phyloP scores from a whole-genome alignment of 2,113 vertebrate genomes.

The Phocoena phocoena region DNA sequence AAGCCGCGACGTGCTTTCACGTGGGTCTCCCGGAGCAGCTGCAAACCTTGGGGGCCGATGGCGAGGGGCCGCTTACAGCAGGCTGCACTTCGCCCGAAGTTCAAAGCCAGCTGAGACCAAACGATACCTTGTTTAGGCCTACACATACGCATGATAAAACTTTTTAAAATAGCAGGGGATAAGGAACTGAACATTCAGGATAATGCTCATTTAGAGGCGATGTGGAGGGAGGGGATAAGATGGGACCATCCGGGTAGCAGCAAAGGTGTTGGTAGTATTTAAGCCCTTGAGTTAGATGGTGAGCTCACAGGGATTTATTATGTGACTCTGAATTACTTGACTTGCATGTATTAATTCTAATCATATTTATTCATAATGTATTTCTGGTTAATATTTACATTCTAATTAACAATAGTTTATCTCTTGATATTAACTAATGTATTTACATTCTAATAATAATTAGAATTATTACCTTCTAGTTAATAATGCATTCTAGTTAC shows the following conservation, averaged over 20 bases:
- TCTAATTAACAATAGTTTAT: not conserved
- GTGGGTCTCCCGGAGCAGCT: not conserved
- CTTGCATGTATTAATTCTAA: constrained; percentile 6
- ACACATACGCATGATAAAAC: not conserved
- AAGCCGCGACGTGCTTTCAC: not conserved
- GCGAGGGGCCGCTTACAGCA: not conserved
- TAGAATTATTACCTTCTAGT: not conserved
- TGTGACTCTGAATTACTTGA: not conserved
- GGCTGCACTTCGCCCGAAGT: not conserved
- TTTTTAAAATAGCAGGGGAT: not conserved
- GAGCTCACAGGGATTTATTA: not conserved
- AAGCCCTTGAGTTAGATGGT: not conserved
- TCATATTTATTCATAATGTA: not conserved
- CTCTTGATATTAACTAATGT: not conserved
- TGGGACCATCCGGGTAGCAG: not conserved
- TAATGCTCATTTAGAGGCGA: not conserved
- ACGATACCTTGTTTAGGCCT: not conserved
- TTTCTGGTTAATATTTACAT: constrained; percentile 24
- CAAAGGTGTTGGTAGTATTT: not conserved
- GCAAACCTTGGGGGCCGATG: accelerated
- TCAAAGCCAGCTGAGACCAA: not conserved
- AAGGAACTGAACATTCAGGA: not conserved
- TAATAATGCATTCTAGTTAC: not conserved
- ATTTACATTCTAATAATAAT: not conserved
- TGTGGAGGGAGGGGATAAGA: not conserved